Conservation (phyloP, 2,888 invertebrate genomes). For the Rhagium mordax region DNA sequence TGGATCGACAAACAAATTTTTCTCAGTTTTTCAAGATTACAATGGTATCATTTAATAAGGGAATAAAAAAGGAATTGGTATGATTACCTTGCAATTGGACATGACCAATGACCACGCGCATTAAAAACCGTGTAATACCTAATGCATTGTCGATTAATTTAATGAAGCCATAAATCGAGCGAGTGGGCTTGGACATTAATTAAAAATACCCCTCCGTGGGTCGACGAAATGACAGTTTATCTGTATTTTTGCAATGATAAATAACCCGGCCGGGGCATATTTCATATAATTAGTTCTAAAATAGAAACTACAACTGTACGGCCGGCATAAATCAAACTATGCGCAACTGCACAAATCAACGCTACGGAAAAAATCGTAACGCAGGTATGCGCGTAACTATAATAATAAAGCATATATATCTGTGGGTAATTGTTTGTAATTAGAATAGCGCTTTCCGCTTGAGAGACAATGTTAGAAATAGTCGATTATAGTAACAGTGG, state of each 20-base stretch:
- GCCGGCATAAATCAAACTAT: slow-evolving; percentile 21
- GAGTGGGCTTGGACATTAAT: slow-evolving; percentile 20
- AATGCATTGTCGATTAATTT: slow-evolving; percentile 15
- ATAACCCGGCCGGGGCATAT: slow-evolving; percentile 13
- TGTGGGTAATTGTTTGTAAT: neutral
- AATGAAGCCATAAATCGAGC: slow-evolving; percentile 26
- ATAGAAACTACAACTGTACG: slow-evolving; percentile 21
- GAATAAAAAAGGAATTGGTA: no score
- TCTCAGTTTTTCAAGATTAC: no score
- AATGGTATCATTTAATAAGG: no score
- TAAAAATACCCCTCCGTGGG: slow-evolving; percentile 21
- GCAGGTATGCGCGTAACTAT: neutral
- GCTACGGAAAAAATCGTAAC: neutral
- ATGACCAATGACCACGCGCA: neutral
- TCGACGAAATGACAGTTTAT: slow-evolving; percentile 25
- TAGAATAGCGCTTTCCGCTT: slow-evolving; percentile 13
- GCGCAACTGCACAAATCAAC: slow-evolving; percentile 12
- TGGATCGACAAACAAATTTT: no score
- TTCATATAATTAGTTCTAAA: slow-evolving; percentile 27
- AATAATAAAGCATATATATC: neutral
- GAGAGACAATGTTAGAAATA: slow-evolving; percentile 1
- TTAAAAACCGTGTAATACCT: slow-evolving; percentile 8
- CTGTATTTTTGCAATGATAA: slow-evolving; percentile 15
- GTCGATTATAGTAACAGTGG: neutral
- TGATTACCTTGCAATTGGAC: no score